A percentile compares a stretch with the other conserved stretches of the same genome.
These are phyloP conservation scores for Psephotus haematonotus DNA, from an alignment of 2,113 vertebrate genomes.

Conservation along the genomic window DNA sequence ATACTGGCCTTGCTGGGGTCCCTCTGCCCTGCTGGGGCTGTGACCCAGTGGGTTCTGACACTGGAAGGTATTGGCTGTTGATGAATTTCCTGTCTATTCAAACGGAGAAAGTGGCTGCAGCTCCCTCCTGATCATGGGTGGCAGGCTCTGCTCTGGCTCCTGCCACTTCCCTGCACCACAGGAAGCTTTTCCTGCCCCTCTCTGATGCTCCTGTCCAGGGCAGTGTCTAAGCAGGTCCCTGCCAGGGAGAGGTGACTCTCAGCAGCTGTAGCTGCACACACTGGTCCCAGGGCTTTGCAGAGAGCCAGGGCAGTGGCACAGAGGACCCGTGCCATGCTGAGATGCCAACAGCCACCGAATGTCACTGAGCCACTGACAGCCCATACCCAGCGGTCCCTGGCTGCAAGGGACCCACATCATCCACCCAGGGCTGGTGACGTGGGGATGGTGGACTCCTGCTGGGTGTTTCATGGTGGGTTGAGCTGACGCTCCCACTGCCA, in stretches of 20 bases:
- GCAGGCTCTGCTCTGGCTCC: background rate
- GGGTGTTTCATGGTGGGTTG: background rate
- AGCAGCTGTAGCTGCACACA: accelerated
- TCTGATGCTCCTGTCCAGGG: too few relatives aligned
- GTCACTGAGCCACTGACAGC: background rate
- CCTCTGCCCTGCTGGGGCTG: background rate
- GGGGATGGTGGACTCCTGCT: accelerated
- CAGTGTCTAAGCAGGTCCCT: background rate
- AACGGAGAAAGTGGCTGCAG: background rate
- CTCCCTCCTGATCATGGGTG: background rate
- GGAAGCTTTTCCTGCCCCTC: background rate
- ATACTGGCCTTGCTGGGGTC: background rate
- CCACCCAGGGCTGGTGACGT: background rate
- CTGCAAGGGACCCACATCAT: background rate
- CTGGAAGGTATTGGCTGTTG: background rate
- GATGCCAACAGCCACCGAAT: background rate
- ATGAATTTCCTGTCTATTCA: background rate
- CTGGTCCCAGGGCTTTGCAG: background rate
- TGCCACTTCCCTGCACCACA: background rate
- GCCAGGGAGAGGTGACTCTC: background rate
- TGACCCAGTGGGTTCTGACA: background rate
- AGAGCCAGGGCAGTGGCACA: background rate
- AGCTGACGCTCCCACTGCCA: background rate
- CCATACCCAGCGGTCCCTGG: accelerated
- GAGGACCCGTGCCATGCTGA: accelerated